These are phyloP conservation scores for Drosophila azteca DNA, from an alignment of 1,140 invertebrate genomes.

Conservation along the genomic window DNA sequence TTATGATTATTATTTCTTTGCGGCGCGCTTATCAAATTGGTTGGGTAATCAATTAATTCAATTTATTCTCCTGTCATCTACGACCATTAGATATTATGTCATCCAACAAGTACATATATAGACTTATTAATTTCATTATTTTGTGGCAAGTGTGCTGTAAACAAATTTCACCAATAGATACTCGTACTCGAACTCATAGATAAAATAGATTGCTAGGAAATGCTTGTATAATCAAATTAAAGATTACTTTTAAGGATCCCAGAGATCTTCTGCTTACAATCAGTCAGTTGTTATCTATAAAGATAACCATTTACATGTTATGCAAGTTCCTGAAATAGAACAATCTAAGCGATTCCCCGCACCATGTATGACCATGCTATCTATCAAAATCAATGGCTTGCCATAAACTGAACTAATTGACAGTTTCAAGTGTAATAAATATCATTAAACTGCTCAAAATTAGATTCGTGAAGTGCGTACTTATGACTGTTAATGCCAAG, in stretches of 20 bases:
- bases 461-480: slow-evolving; percentile 54
- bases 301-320: slow-evolving; percentile 19
- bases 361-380: slow-evolving; percentile 1
- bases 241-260: no score
- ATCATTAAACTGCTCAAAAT: slow-evolving; percentile 43
- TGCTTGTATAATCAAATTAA: no score
- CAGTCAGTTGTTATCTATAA: no score
- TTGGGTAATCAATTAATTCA: slow-evolving; percentile 32
- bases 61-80: slow-evolving; percentile 38
- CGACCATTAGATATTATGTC: slow-evolving; percentile 29
- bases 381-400: slow-evolving; percentile 43
- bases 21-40: slow-evolving; percentile 14
- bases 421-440: slow-evolving; percentile 50
- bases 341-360: not conserved
- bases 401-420: slow-evolving; percentile 51
- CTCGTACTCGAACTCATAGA: no score
- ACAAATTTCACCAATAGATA: slow-evolving; percentile 2
- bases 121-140: slow-evolving; percentile 12
- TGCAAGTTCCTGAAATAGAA: not conserved
- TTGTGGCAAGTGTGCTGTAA: slow-evolving; percentile 24
- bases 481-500: slow-evolving; percentile 55
- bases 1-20: slow-evolving; percentile 42
- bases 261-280: no score
- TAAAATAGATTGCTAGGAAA: no score
- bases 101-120: slow-evolving; percentile 9